Evolutionary conservation across 2,113 vertebrate genomes (phyloP).

Genomic region (Pseudonaja textilis): DNA sequence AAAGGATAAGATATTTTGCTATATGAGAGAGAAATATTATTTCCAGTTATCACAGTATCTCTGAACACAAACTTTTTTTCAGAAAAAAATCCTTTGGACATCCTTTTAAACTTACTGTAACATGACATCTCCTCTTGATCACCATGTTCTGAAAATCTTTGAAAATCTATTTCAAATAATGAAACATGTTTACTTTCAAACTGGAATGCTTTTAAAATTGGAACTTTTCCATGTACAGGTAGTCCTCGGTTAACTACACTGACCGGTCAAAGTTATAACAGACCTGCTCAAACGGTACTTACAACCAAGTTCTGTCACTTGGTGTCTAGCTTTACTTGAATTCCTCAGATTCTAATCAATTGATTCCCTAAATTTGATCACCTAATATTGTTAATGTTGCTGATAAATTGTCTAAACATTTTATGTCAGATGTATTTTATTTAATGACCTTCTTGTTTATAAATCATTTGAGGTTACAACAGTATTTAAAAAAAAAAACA

Average conservation of each 20-base stretch:
- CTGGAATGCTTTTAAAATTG: background rate
- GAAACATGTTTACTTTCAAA: background rate
- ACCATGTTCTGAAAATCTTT: background rate
- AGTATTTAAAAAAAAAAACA: background rate
- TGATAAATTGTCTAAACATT: background rate
- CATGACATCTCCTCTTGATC: background rate
- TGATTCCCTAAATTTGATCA: background rate
- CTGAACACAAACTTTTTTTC: background rate
- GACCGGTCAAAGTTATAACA: background rate
- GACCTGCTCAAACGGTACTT: background rate
- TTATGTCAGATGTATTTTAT: background rate
- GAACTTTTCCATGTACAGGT: background rate
- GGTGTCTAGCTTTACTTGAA: background rate
- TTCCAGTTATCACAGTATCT: background rate
- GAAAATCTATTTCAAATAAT: background rate
- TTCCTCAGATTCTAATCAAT: background rate
- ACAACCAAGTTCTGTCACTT: background rate
- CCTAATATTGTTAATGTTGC: background rate
- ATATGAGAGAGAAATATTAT: background rate
- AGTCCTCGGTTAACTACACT: background rate
- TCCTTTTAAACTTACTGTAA: background rate
- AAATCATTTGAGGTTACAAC: background rate
- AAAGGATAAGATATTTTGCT: background rate
- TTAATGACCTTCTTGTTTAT: background rate
- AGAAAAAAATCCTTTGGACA: background rate